Conservation (phyloP, 92 coral and sea anemone species). For the Diadumene lineata region DNA sequence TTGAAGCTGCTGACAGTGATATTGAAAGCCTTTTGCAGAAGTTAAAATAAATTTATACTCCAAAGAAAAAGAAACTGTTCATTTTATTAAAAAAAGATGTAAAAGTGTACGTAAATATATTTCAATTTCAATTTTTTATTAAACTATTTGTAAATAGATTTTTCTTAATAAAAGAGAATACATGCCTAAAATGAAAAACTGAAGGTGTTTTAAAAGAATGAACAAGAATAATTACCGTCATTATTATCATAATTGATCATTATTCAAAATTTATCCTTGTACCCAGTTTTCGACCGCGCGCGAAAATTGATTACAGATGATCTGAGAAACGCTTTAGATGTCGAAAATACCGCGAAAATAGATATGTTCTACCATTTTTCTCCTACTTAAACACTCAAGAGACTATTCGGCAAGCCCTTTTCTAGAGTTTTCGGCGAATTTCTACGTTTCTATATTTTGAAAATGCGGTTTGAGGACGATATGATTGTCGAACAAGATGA, state of each 20-base stretch:
- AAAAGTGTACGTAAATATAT: no score
- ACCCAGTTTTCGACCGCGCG: neutral
- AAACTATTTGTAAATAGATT: no score
- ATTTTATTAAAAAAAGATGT: neutral
- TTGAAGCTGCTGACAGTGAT: slow-evolving; percentile 50
- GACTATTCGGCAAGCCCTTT: no score
- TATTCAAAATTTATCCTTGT: neutral
- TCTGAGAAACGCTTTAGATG: neutral
- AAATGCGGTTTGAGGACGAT: slow-evolving; percentile 23
- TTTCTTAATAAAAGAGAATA: no score
- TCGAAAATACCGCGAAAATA: neutral
- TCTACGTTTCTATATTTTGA: neutral
- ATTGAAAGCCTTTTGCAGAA: slow-evolving; percentile 29
- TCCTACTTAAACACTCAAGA: no score
- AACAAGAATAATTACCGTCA: neutral
- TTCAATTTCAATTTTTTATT: no score
- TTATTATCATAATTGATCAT: no score
- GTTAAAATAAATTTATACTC: neutral
- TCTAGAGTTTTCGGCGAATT: neutral
- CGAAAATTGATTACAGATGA: no score
- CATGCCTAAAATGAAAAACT: neutral
- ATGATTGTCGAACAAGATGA: slow-evolving; percentile 3
- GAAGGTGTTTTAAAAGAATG: neutral
- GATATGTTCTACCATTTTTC: neutral
- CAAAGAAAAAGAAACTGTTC: no score